Evolutionary conservation across 2,888 invertebrate species (phyloP), one percentile per base, ranked within the genome.

Genomic region (Apamea epomidion): DNA sequence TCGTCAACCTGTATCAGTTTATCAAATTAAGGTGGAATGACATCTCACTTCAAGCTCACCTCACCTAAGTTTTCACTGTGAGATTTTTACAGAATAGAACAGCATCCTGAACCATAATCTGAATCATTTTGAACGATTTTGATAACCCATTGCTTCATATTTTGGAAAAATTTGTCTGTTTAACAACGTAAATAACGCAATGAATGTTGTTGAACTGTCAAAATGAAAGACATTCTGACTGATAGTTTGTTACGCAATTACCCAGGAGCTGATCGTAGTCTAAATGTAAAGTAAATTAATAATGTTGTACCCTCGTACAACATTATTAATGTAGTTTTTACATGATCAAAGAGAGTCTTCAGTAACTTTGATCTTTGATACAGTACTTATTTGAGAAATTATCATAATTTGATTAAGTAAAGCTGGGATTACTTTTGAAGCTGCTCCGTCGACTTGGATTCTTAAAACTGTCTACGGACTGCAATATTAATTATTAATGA

Each of bases 281-380:
- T n/a, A 21, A 21, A 32, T 48, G 8, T 62, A 18, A 72, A 48
- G 18, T 29, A 2, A 64, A 58, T 79, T 42, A 42, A 32, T 32
- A 32, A 32, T 32, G 32, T 32, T 32, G 32, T 32, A 2, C 32
- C 2, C 32, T 32, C 3, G n/a, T 32, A 16, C 21, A 69, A 64
- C 72, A 37, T 70, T 70, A 65, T 58, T 73, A 69, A 70, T 75
- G 10, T 69, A 69, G 54, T 84, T 70, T 60, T 54, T 3, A 21
- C 76, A 80, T 37, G 58, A 84, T 83, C 75, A 80, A 73, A 80
- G 72, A 51, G 64, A 65, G 51, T 51, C 51, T 83, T 65, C 6
- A 14, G 42, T n/a, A 65, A 37, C 74, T 82, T 82, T 83, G 60
- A 78, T 69, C 42, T 78, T 72, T 51, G 54, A 32, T 64, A 60